Conservation (phyloP, 2,797 vertebrate genomes). For the Chaenodraco wilsoni region DNA sequence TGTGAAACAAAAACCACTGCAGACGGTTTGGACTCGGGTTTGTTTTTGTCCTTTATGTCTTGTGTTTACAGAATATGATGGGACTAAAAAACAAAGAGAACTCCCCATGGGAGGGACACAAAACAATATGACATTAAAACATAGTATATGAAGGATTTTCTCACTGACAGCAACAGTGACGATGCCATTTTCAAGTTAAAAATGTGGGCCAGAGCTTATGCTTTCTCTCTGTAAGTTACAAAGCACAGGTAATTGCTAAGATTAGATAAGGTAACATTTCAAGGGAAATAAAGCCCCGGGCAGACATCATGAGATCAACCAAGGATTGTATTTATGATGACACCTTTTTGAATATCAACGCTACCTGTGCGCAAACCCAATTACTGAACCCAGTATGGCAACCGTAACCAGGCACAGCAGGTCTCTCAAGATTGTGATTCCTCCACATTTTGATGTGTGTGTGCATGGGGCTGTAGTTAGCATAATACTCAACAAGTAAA, state of each 20-base stretch:
- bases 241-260: neutral
- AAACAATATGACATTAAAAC: conserved; percentile 30
- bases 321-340: neutral
- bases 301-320: neutral
- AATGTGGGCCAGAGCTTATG: conserved; percentile 13
- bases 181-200: conserved; percentile 25
- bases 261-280: conserved; percentile 18
- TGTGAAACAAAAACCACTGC: conserved; percentile 34
- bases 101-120: conserved; percentile 18
- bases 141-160: conserved; percentile 27
- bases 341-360: neutral
- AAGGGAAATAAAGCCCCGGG: conserved; percentile 6
- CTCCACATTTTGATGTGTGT: neutral
- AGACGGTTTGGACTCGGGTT: conserved; percentile 20
- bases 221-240: neutral
- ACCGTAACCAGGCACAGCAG: neutral
- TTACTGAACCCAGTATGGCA: neutral
- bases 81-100: conserved; percentile 34
- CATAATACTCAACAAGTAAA: neutral
- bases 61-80: conserved; percentile 44
- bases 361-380: neutral
- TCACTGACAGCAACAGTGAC: conserved; percentile 22
- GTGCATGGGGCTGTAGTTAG: neutral
- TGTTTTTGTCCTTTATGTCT: conserved; percentile 45
- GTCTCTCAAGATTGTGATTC: neutral